A percentile compares a stretch with the other conserved stretches of the same genome.
Conservation (phyloP, 2,113 vertebrate genomes). For the Ceuthmochares aereus region DNA sequence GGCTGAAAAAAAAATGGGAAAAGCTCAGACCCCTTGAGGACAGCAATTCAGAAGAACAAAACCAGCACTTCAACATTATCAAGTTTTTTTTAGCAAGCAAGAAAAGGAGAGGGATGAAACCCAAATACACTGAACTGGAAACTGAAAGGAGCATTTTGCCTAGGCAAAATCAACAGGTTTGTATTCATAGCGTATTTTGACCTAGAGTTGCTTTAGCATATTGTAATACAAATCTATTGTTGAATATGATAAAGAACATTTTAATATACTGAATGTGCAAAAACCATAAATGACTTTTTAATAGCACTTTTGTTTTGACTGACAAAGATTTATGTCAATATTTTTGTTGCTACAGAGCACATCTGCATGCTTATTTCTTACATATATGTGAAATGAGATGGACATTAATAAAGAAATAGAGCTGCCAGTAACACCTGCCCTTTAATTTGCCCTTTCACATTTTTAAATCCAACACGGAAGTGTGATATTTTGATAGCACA, state of each 20-base stretch:
- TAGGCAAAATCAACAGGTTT: fast-evolving
- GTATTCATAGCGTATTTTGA: neutral
- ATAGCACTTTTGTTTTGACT: neutral
- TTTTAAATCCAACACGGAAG: neutral
- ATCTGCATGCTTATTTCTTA: neutral
- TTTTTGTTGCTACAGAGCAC: neutral
- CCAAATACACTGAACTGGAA: neutral
- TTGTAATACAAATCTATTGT: neutral
- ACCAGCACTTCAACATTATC: neutral
- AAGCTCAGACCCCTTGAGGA: neutral
- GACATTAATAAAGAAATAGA: neutral
- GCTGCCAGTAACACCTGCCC: neutral
- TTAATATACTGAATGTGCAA: conserved; percentile 6
- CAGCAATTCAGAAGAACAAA: neutral
- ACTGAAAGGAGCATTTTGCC: neutral
- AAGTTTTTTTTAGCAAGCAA: neutral
- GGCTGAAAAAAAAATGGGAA: neutral
- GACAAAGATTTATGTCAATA: neutral
- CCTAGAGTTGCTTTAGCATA: neutral
- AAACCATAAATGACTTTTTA: neutral
- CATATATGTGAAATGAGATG: neutral
- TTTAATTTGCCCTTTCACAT: neutral
- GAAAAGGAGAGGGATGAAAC: neutral
- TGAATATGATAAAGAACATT: neutral
- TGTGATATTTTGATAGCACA: neutral